Evolutionary conservation across 2,797 vertebrate species (phyloP).

Genomic region (Ptychobarbus kaznakovi): DNA sequence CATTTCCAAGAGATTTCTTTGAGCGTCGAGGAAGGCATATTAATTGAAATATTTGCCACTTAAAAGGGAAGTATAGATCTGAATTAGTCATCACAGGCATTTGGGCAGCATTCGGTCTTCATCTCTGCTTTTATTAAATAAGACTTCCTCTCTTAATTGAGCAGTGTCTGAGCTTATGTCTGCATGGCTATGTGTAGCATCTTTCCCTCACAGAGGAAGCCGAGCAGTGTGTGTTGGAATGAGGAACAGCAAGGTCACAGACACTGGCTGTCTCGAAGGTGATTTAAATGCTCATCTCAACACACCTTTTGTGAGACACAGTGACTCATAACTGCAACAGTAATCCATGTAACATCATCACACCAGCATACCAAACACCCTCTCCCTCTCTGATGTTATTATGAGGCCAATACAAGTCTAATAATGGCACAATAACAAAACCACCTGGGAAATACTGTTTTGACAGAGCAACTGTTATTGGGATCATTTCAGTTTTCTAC

Average conservation of each 20-base stretch:
- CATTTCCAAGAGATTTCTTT: constrained; percentile 20
- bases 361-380: constrained; percentile 60
- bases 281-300: constrained; percentile 70
- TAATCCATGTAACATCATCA: constrained; percentile 63
- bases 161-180: constrained; percentile 11
- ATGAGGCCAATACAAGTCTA: constrained; percentile 44
- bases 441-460: constrained; percentile 39
- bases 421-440: constrained; percentile 39
- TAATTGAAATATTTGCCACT: constrained; percentile 39
- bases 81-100: constrained; percentile 31
- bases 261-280: constrained; percentile 65
- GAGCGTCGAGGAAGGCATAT: constrained; percentile 27
- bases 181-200: constrained; percentile 36
- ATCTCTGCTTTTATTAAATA: constrained; percentile 8
- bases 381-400: constrained; percentile 43
- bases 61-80: constrained; percentile 40
- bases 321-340: constrained; percentile 65
- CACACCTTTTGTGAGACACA: constrained; percentile 55
- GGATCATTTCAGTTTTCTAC: constrained; percentile 19
- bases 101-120: not conserved
- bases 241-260: constrained; percentile 54
- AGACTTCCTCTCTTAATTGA: not conserved
- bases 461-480: constrained; percentile 28
- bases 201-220: not conserved
- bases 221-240: constrained; percentile 13